Evolutionary conservation across 2,888 invertebrate species (phyloP), one percentile per base, ranked within the genome.

Genomic region (Polylopha cassiicola): DNA sequence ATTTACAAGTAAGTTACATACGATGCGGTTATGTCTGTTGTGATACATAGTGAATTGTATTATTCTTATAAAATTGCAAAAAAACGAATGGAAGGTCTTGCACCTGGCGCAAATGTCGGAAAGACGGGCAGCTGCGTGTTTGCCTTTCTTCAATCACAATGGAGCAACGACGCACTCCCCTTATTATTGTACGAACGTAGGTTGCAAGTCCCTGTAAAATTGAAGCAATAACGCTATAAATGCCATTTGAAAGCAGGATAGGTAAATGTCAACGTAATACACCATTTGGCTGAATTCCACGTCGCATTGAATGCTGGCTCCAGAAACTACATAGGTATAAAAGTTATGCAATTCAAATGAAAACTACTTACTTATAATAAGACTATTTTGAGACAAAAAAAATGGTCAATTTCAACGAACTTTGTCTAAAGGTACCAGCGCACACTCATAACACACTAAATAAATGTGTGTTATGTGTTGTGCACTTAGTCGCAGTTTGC

Each of bases 41-140:
- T n/a, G n/a, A n/a, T n/a, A n/a, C n/a, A n/a, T n/a, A n/a, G n/a
- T n/a, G n/a, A n/a, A n/a, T n/a, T 7, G 37, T 32, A 20, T 36
- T 37, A 39, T 43, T 48, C 41, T 43, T 27, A 43, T 45, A 27
- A 22, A 37, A 34, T 39, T 24, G 9, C 37, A 43, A 45, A 44
- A 23, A 46, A 32, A 30, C 37, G 29, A 34, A 30, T 30, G 29
- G 29, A 39, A 6, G 16, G n/a, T 15, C 8, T 37, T 23, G 37
- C 46, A 46, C 46, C 46, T 46, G 46, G 46, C 29, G 17, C 28
- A 15, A 23, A 33, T n/a, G 32, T 21, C 32, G 34, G 21, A 18
- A 11, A 11, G 28, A 10, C 22, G 61, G n/a, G 58, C 76, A 75
- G 75, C 73, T 75, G 76, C 65, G 55, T 57, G 46, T 55, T 50